phyloP scores from a whole-genome alignment of 2,797 vertebrate genomes.

The Acanthurus leucopareius region DNA sequence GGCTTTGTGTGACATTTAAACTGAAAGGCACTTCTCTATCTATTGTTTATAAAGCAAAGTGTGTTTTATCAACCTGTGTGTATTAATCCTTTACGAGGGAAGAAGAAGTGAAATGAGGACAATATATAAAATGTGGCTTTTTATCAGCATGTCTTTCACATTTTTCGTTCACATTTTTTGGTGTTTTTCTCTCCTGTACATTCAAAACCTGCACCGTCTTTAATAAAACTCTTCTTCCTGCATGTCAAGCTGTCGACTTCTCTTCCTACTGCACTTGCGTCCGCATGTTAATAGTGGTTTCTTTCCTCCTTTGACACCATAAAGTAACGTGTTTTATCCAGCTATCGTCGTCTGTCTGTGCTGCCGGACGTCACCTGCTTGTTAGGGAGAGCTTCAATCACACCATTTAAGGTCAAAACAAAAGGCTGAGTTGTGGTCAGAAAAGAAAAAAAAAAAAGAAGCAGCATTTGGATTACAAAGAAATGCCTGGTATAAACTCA shows the following conservation, averaged over 20 bases:
- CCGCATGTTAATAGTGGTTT: constrained; percentile 74
- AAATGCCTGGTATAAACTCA: constrained; percentile 53
- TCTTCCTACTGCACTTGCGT: constrained; percentile 54
- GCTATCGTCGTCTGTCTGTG: constrained; percentile 31
- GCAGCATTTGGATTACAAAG: constrained; percentile 81
- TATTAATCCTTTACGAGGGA: constrained; percentile 28
- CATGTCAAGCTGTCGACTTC: constrained; percentile 28
- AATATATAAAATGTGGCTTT: constrained; percentile 43
- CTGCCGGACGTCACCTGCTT: constrained; percentile 55
- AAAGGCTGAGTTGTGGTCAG: constrained; percentile 39
- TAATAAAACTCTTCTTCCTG: constrained; percentile 22
- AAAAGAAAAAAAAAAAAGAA: too few relatives aligned
- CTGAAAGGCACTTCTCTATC: constrained; percentile 8
- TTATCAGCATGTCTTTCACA: constrained; percentile 73
- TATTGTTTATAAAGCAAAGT: neutral
- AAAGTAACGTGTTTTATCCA: constrained; percentile 41
- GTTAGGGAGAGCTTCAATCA: constrained; percentile 55
- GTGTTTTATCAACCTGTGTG: constrained; percentile 16
- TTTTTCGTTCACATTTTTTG: constrained; percentile 82
- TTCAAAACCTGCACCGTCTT: constrained; percentile 62
- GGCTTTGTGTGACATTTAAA: constrained; percentile 15
- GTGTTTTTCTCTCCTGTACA: constrained; percentile 73
- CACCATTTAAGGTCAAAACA: constrained; percentile 72
- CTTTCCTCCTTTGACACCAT: constrained; percentile 41
- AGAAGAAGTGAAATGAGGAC: constrained; percentile 17